phyloP scores from a whole-genome alignment of 37 sponge, comb jelly and placozoan genomes.

The Eunapius fragilis region DNA sequence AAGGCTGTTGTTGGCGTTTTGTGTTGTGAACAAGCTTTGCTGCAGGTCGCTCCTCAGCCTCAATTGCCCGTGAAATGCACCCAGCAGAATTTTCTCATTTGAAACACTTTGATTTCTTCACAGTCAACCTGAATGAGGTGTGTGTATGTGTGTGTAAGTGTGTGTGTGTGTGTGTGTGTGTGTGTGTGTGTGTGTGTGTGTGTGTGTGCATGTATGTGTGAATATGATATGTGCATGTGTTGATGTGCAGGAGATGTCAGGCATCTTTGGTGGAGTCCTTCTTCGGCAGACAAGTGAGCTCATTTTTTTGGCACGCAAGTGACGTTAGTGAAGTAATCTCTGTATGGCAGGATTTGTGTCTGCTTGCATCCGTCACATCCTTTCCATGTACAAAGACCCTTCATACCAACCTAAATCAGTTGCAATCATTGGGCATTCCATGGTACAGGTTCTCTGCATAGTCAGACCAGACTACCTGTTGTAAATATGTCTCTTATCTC shows the following conservation, averaged over 20 bases:
- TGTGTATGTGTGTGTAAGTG: neutral
- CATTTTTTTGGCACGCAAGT: neutral
- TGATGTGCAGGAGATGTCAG: slow-evolving; percentile 60
- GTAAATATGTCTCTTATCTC: neutral
- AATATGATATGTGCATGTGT: neutral
- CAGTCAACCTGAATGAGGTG: slow-evolving; percentile 58
- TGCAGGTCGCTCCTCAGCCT: slow-evolving; percentile 70
- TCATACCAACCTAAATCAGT: slow-evolving; percentile 43
- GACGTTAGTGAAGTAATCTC: neutral
- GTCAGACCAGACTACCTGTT: neutral
- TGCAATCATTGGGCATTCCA: slow-evolving; percentile 67
- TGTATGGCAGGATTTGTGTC: slow-evolving; percentile 44
- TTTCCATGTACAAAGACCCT: slow-evolving; percentile 46
- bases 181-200: neutral
- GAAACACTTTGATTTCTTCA: slow-evolving; percentile 58
- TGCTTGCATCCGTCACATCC: slow-evolving; percentile 56
- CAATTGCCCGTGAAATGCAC: slow-evolving; percentile 56
- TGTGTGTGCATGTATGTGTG: neutral
- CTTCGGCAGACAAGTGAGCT: slow-evolving; percentile 39
- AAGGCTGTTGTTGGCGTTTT: too few species aligned
- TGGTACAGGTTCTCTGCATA: slow-evolving; percentile 31
- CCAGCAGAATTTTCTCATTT: slow-evolving; percentile 22
- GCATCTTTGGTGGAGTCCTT: slow-evolving; percentile 73
- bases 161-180: neutral
- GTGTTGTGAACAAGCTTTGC: neutral